Evolutionary conservation across 1,140 invertebrate genomes (phyloP), one percentile per base, ranked within the genome.

Genomic region (Halictus rubicundus): DNA sequence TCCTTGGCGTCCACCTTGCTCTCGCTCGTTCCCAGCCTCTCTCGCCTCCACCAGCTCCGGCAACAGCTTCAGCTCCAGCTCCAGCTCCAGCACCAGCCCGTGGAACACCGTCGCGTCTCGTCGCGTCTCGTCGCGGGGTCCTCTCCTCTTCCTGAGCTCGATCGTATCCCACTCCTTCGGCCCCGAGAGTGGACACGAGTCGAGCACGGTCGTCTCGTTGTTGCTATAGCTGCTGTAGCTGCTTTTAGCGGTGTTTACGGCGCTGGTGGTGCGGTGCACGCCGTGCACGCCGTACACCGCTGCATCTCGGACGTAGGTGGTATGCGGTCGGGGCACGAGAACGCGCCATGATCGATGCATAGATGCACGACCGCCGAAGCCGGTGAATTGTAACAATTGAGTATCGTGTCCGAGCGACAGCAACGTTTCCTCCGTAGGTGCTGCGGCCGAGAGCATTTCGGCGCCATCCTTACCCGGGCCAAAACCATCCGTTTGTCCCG

Each of bases 1-100:
- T 80, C 69, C 25, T 25, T 74, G 70, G 39, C 27, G 52, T 74
- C 68, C 72, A 72, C 60, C 59, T 49, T 69, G 49, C 39, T 72
- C 76, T 69, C 76, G 64, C 65, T 75, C 78, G 78, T 84, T 82
- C 65, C 83, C 69, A 54, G 57, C 42, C 83, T 42, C 83, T 42
- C 54, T 65, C 64, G 65, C 77, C 80, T 77, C 65, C 83, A 0
- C 78, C 78, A 6, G 52, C 12, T 21, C 3, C 5, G 14, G 68
- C n/a, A 60, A 16, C 69, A 54, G 6, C 23, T n/a, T n/a, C n/a
- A n/a, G n/a, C 32, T 32, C 32, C 32, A 32, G 32, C 32, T 4
- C 32, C 32, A 32, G 32, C 32, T 32, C 5, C 32, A 32, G 1
- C 32, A 4, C 32, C 32, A 3, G 32, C 5, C 32, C 32, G 32